phyloP scores from a whole-genome alignment of 2,888 invertebrate genomes.

The Colletes collaris region DNA sequence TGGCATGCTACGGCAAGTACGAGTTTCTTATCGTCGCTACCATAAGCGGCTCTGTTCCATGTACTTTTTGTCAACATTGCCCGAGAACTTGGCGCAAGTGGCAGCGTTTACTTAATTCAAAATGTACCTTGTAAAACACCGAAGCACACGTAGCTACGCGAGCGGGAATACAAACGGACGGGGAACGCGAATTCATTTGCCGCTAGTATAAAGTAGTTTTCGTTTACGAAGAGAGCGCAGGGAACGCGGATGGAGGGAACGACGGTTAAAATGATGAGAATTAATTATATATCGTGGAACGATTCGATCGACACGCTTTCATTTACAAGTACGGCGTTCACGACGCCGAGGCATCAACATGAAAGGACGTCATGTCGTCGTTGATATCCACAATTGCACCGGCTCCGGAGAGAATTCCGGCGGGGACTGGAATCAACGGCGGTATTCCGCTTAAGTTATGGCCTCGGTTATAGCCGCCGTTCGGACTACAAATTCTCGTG shows the following conservation, averaged over 20 bases:
- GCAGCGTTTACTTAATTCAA: constrained; percentile 29
- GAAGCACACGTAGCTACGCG: neutral
- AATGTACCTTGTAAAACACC: constrained; percentile 15
- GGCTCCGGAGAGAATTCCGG: constrained; percentile 50
- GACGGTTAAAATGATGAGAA: constrained; percentile 7
- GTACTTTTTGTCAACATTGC: constrained; percentile 48
- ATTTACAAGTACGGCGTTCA: constrained; percentile 18
- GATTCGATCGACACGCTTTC: constrained; percentile 40
- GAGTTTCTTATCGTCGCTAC: constrained; percentile 63
- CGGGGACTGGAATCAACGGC: constrained; percentile 57
- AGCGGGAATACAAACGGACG: neutral
- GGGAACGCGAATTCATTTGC: neutral
- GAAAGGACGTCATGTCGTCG: constrained; percentile 51
- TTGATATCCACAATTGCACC: constrained; percentile 58
- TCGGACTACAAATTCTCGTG: constrained; percentile 70
- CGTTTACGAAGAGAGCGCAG: neutral
- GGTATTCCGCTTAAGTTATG: constrained; percentile 69
- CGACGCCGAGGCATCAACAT: constrained; percentile 29
- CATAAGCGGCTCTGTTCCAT: constrained; percentile 58
- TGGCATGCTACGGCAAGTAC: constrained; percentile 44
- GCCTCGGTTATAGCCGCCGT: constrained; percentile 70
- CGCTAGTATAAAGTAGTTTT: neutral
- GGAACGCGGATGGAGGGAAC: neutral
- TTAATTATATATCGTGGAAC: constrained; percentile 32
- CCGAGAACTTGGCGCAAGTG: constrained; percentile 50